These are phyloP conservation scores for Chymomyza costata DNA, from an alignment of 1,140 invertebrate genomes.

Conservation along the genomic window DNA sequence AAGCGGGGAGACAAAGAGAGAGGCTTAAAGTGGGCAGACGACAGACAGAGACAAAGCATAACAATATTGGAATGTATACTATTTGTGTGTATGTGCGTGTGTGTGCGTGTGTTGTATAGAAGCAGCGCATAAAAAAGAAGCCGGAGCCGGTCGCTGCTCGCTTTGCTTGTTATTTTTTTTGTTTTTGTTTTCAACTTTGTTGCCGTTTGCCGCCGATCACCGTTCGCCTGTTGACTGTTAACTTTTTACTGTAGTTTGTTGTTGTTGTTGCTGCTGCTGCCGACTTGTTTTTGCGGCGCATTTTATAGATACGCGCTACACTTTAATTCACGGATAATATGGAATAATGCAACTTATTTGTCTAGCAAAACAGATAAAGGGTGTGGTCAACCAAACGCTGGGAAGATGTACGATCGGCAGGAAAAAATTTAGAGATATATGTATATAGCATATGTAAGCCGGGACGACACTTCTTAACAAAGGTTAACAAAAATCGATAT, in stretches of 20 bases:
- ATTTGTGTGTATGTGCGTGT: background rate
- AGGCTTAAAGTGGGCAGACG: no score
- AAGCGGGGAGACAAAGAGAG: no score
- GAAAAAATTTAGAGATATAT: no score
- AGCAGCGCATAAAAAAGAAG: conserved; percentile 35
- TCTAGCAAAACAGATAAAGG: no score
- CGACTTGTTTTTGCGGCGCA: conserved; percentile 40
- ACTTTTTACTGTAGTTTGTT: conserved; percentile 21
- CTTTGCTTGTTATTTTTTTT: conserved; percentile 19
- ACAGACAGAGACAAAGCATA: no score
- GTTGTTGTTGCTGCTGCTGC: conserved; percentile 6
- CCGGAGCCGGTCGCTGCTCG: conserved; percentile 39
- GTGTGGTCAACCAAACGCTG: no score
- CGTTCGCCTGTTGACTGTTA: conserved; percentile 6
- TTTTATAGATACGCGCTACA: conserved; percentile 27
- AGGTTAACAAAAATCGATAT: no score
- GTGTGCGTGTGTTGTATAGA: conserved; percentile 9
- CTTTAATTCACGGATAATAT: no score
- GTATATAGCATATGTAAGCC: no score
- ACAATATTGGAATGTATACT: conserved; percentile 1
- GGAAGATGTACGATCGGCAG: no score
- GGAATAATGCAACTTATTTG: no score
- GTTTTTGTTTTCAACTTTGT: conserved; percentile 3
- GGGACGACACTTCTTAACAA: no score
- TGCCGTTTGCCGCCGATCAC: background rate